phyloP scores from a whole-genome alignment of 2,797 vertebrate genomes.

The Psittacula derbiana region DNA sequence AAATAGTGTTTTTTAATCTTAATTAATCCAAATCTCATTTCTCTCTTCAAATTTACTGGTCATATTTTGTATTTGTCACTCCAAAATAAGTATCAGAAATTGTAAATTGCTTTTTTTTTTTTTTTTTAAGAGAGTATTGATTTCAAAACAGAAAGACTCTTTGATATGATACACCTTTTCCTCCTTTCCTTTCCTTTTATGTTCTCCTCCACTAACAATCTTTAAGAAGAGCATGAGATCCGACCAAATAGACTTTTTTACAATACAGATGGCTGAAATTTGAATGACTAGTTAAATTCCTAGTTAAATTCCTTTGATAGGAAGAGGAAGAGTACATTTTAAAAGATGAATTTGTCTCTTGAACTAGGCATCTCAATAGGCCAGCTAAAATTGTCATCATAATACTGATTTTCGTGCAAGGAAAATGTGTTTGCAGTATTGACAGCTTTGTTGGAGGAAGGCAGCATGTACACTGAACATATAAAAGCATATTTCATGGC shows the following conservation, averaged over 20 bases:
- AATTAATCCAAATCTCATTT: neutral
- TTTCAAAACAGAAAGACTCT: neutral
- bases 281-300: neutral
- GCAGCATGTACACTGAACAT: neutral
- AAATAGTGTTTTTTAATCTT: neutral
- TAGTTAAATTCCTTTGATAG: neutral
- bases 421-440: neutral
- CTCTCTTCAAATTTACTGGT: neutral
- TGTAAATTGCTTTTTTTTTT: neutral
- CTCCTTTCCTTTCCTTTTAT: neutral
- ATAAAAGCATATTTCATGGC: neutral
- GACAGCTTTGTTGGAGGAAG: neutral
- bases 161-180: neutral
- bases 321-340: neutral
- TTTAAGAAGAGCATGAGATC: neutral
- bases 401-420: neutral
- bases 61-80: neutral
- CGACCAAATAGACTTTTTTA: neutral
- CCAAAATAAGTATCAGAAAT: neutral
- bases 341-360: neutral
- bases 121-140: neutral
- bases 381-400: neutral
- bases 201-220: neutral
- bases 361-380: neutral
- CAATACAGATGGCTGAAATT: neutral